phyloP scores from a whole-genome alignment of 2,888 invertebrate species.

The Oxytorus armatus region DNA sequence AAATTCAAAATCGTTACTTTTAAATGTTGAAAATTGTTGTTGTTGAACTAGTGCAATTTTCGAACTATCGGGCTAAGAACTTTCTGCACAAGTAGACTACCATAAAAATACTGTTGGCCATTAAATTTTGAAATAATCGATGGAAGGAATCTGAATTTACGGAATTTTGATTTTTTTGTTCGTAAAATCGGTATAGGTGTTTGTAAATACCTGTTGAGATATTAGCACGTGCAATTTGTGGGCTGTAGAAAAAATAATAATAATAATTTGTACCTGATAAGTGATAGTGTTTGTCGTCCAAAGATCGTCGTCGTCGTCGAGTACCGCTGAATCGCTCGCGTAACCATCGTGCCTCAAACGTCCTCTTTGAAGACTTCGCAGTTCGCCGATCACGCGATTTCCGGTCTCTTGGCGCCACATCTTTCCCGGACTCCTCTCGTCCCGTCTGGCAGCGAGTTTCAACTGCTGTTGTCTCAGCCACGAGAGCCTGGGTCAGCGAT shows the following conservation, averaged over 20 bases:
- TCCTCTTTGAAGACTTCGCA: conserved; percentile 85
- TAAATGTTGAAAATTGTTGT: too few species aligned
- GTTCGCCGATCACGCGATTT: conserved; percentile 87
- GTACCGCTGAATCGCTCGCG: conserved; percentile 92
- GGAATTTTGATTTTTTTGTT: too few species aligned
- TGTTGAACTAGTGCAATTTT: too few species aligned
- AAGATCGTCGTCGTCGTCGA: conserved; percentile 90
- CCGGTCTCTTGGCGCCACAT: conserved; percentile 91
- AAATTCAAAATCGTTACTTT: too few species aligned
- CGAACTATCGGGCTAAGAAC: too few species aligned
- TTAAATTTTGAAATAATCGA: too few species aligned
- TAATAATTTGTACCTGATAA: conserved; percentile 75
- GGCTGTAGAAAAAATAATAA: not conserved
- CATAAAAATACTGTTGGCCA: too few species aligned
- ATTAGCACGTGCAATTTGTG: not conserved
- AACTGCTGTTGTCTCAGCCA: conserved; percentile 94
- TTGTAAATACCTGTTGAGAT: too few species aligned
- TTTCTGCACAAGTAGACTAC: too few species aligned
- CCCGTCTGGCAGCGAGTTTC: conserved; percentile 91
- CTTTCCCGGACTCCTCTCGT: conserved; percentile 85
- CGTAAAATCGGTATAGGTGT: too few species aligned
- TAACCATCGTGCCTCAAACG: conserved; percentile 89
- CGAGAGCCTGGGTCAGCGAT: conserved; percentile 83
- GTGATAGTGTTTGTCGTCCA: conserved; percentile 77
- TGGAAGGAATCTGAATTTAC: too few species aligned